phyloP scores from a whole-genome alignment of 2,113 vertebrate genomes.

The Carlito syrichta region DNA sequence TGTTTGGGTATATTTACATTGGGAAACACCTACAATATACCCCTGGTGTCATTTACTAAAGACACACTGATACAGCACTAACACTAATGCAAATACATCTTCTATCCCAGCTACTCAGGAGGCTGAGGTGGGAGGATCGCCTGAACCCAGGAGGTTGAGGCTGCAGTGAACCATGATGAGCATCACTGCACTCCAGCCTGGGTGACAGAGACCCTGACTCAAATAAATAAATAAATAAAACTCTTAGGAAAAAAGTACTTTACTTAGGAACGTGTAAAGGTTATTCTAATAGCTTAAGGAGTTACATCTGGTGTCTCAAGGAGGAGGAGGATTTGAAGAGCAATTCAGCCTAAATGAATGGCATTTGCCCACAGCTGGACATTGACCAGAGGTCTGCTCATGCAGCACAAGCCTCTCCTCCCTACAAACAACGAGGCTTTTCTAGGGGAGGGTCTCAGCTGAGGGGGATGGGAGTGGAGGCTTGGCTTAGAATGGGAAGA shows the following conservation, averaged over 20 bases:
- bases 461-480: background rate
- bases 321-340: background rate
- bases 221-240: no score
- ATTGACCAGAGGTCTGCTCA: background rate
- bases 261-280: background rate
- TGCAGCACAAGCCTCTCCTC: background rate
- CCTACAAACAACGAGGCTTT: fast-evolving
- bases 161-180: no score
- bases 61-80: no score
- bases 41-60: background rate
- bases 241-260: background rate
- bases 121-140: no score
- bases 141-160: no score
- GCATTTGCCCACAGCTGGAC: background rate
- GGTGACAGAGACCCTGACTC: no score
- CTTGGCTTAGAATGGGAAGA: background rate
- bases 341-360: background rate
- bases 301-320: background rate
- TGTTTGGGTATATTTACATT: background rate
- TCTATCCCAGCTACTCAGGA: no score
- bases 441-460: background rate
- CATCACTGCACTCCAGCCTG: no score
- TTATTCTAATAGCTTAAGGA: background rate
- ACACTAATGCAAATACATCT: no score
- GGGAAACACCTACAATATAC: background rate